A percentile compares a stretch with the other conserved stretches of the same genome.
Conservation (phyloP, 2,888 invertebrate genomes). For the Ischnura elegans region DNA sequence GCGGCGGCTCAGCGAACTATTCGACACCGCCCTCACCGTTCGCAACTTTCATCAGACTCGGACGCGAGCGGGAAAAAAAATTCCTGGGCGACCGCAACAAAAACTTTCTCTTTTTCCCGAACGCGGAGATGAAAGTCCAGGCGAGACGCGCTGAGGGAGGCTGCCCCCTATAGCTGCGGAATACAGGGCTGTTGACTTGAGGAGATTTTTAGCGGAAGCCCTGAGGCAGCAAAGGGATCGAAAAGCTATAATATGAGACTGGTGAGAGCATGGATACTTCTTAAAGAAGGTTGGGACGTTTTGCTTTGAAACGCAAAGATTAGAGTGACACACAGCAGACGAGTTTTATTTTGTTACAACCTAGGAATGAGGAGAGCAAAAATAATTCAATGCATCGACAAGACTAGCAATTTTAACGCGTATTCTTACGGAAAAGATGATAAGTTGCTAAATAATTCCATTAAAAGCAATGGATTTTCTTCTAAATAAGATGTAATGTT, state of each 20-base stretch:
- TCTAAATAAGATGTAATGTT: no score
- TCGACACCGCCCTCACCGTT: background rate
- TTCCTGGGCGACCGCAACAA: background rate
- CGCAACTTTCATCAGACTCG: background rate
- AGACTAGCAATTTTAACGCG: no score
- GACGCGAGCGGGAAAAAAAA: background rate
- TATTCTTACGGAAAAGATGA: no score
- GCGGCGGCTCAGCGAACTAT: background rate
- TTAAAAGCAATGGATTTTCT: no score
- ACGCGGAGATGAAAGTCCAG: conserved; percentile 7
- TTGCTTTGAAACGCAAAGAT: no score
- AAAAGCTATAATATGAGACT: background rate
- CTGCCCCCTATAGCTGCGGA: background rate
- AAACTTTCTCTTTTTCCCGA: conserved; percentile 1
- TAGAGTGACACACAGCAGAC: no score
- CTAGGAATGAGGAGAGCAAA: no score
- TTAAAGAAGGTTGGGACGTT: no score
- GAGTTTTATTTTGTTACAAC: no score
- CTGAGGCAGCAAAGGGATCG: background rate
- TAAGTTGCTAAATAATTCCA: no score
- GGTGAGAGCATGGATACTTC: background rate
- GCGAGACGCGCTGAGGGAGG: background rate
- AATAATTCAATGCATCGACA: no score
- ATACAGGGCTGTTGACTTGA: background rate
- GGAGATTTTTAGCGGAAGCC: background rate